These are phyloP conservation scores for Cavia porcellus DNA, from an alignment of 2,113 vertebrate species.

Conservation along the genomic window DNA sequence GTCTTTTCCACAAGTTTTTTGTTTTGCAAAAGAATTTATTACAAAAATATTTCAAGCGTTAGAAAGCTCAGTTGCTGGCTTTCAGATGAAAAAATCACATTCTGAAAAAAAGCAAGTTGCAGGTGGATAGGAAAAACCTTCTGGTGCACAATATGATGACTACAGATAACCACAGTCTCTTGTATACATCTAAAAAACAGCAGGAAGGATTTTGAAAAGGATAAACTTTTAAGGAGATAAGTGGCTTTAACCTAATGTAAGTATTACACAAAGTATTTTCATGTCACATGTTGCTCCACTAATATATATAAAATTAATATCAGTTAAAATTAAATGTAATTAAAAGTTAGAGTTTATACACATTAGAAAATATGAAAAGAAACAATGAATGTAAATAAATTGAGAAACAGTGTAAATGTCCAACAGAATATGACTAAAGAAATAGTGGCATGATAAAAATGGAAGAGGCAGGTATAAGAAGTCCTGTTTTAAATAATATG, in stretches of 20 bases:
- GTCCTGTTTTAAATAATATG: background rate
- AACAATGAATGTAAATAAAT: background rate
- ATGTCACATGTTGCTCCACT: background rate
- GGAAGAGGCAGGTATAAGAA: background rate
- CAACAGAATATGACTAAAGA: background rate
- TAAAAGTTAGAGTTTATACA: background rate
- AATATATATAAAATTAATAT: background rate
- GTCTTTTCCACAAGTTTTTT: background rate
- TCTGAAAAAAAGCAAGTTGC: background rate
- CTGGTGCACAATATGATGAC: background rate
- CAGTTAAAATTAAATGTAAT: background rate
- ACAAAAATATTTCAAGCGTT: slow-evolving; percentile 10
- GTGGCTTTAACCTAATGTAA: background rate
- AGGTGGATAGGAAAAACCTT: background rate
- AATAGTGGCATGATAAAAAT: background rate
- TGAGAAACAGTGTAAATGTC: background rate
- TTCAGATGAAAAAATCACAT: background rate
- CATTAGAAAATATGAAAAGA: background rate
- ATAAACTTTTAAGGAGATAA: background rate
- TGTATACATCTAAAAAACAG: background rate
- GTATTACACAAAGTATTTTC: background rate
- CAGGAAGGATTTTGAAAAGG: background rate
- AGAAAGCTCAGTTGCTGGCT: background rate
- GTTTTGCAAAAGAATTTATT: background rate
- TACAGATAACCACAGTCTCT: background rate